These are phyloP conservation scores for Bos javanicus DNA, from an alignment of 2,113 vertebrate species.

Conservation along the genomic window DNA sequence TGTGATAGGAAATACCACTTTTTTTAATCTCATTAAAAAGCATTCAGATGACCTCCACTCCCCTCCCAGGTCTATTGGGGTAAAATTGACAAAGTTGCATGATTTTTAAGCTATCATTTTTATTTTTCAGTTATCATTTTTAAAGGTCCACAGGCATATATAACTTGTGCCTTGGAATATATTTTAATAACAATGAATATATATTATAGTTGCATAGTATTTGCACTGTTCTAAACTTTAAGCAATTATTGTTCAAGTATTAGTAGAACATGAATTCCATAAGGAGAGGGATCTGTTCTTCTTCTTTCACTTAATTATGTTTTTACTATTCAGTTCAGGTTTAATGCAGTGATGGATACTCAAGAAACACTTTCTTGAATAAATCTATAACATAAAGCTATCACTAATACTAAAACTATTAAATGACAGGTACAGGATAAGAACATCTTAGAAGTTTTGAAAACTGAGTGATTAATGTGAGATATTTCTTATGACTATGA, in stretches of 20 bases:
- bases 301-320: background rate
- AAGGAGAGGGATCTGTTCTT: background rate
- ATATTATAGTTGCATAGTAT: background rate
- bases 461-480: background rate
- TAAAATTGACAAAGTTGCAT: background rate
- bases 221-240: background rate
- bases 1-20: background rate
- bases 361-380: background rate
- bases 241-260: background rate
- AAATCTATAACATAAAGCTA: background rate
- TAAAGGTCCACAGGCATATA: background rate
- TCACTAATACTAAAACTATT: background rate
- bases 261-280: background rate
- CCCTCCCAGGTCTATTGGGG: background rate
- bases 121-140: background rate
- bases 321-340: background rate
- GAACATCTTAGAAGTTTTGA: background rate
- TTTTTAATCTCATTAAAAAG: background rate
- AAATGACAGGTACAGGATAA: background rate
- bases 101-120: background rate
- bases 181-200: background rate
- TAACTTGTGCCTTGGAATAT: background rate
- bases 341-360: background rate
- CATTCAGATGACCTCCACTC: background rate
- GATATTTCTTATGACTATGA: background rate